Percentiles rank a stretch among this genome's conserved stretches.
Evolutionary conservation across 2,113 vertebrate genomes (phyloP).

Genomic region (Vimba vimba): DNA sequence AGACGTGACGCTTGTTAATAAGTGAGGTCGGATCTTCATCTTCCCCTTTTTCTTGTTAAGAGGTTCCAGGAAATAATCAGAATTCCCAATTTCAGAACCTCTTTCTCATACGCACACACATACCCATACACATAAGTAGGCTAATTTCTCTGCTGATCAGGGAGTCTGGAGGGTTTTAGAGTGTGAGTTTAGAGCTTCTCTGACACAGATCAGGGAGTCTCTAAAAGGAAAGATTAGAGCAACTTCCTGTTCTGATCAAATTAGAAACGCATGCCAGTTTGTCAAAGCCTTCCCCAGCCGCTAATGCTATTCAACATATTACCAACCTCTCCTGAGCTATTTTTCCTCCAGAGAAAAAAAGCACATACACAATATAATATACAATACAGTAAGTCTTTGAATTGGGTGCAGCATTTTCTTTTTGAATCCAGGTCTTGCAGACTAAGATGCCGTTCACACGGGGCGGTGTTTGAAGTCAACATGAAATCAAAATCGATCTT

Average conservation of each 20-base stretch:
- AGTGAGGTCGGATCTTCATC: conserved; percentile 11
- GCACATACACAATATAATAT: not conserved
- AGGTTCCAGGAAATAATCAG: conserved; percentile 29
- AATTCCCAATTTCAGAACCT: conserved; percentile 27
- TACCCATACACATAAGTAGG: conserved; percentile 66
- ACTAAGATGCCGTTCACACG: not conserved
- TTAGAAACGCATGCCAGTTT: conserved; percentile 50
- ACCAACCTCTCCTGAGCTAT: not conserved
- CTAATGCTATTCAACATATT: conserved; percentile 20
- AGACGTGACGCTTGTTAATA: conserved; percentile 32
- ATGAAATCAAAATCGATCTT: not conserved
- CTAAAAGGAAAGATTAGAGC: conserved; percentile 59
- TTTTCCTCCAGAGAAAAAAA: not conserved
- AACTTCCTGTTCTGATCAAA: conserved; percentile 56
- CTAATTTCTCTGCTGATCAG: conserved; percentile 79
- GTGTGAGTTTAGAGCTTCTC: conserved; percentile 46
- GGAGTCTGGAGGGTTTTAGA: conserved; percentile 67
- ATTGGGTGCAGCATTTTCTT: not conserved
- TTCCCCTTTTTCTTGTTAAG: conserved; percentile 10
- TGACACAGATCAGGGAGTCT: conserved; percentile 69
- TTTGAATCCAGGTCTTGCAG: not conserved
- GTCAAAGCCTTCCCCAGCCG: conserved; percentile 30
- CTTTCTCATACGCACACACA: conserved; percentile 27
- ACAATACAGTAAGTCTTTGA: not conserved
- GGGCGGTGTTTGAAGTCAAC: not conserved